Evolutionary conservation across 2,113 vertebrate genomes (phyloP).

Genomic region (Noctilio leporinus): DNA sequence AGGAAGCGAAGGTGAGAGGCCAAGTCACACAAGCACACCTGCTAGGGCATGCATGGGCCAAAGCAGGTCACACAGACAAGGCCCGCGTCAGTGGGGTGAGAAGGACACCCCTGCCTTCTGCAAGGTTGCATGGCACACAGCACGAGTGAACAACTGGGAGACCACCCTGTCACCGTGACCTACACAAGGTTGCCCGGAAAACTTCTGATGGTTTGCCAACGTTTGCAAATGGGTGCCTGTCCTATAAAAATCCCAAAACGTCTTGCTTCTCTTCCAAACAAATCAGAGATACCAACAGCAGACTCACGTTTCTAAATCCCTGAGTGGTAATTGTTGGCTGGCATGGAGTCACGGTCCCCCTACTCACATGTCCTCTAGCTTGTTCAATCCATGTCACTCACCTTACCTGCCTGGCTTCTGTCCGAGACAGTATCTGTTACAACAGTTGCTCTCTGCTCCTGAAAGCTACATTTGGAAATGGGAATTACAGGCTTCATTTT

Average conservation of each 20-base stretch:
- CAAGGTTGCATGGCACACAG: too few species aligned
- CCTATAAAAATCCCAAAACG: neutral
- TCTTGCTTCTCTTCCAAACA: neutral
- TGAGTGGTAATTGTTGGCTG: neutral
- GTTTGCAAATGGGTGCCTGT: neutral
- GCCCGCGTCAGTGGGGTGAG: neutral
- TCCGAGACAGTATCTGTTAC: accelerated
- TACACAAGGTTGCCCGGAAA: neutral
- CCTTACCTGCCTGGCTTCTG: neutral
- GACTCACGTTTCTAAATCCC: neutral
- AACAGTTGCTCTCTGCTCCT: neutral
- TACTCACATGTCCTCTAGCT: neutral
- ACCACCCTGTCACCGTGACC: neutral
- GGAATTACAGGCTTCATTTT: neutral
- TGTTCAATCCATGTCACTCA: neutral
- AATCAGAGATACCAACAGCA: neutral
- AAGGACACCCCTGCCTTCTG: neutral
- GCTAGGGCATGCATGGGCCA: neutral
- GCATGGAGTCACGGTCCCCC: accelerated
- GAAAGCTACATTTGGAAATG: neutral
- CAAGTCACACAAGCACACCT: neutral
- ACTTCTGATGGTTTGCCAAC: neutral
- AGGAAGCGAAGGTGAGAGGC: neutral
- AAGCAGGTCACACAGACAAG: neutral
- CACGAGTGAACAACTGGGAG: neutral